Evolutionary conservation across 2,888 invertebrate genomes (phyloP).

Genomic region (Macaria liturata): DNA sequence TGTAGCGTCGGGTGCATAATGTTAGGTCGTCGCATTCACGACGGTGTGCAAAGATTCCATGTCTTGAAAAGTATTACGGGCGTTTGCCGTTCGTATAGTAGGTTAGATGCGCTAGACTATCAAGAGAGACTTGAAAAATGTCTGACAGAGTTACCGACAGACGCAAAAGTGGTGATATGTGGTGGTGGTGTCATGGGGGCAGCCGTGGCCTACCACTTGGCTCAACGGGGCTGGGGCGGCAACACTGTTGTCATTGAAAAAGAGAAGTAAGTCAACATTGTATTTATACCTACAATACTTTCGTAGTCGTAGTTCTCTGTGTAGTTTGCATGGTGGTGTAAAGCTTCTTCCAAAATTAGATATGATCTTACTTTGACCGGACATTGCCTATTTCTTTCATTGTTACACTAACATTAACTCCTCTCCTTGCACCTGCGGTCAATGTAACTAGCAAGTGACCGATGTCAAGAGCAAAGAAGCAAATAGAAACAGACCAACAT

Average conservation of each 20-base stretch:
- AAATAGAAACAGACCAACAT: too few species aligned
- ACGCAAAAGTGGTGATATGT: slow-evolving; percentile 92
- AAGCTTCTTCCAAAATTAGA: too few species aligned
- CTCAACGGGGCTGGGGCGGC: slow-evolving; percentile 91
- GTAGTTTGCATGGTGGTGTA: too few species aligned
- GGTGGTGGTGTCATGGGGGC: slow-evolving; percentile 97
- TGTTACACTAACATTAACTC: too few species aligned
- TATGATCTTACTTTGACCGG: too few species aligned
- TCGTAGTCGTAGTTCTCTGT: too few species aligned
- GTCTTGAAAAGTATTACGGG: slow-evolving; percentile 9
- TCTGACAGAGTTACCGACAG: slow-evolving; percentile 59
- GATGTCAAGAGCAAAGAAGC: too few species aligned
- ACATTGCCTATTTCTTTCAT: too few species aligned
- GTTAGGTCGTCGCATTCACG: slow-evolving; percentile 1
- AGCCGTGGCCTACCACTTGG: slow-evolving; percentile 95
- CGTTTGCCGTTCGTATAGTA: slow-evolving; percentile 46
- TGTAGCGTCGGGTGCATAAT: background rate
- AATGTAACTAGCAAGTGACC: too few species aligned
- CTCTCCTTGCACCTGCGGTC: too few species aligned
- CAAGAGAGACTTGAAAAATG: slow-evolving; percentile 63
- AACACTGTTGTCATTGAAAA: slow-evolving; percentile 93
- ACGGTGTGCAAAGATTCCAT: slow-evolving; percentile 4
- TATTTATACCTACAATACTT: too few species aligned
- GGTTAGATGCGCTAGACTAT: slow-evolving; percentile 57
- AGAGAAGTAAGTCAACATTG: slow-evolving; percentile 84